Conservation (phyloP, 2,888 invertebrate species). For the Pimpla rufipes region DNA sequence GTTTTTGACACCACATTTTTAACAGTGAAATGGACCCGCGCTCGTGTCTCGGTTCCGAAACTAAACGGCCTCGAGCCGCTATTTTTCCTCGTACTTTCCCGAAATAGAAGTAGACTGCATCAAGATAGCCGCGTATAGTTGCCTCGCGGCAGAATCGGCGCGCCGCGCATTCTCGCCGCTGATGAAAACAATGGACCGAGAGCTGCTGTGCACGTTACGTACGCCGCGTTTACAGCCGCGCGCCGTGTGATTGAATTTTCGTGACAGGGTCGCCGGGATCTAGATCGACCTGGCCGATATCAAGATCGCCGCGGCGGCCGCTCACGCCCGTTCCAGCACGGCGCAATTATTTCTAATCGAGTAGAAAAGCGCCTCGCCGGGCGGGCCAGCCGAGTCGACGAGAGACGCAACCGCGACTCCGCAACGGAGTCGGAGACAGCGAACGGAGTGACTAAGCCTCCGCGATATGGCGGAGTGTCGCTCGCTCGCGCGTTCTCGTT, state of each 20-base stretch:
- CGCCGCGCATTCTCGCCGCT: constrained; percentile 30
- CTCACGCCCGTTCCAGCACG: constrained; percentile 28
- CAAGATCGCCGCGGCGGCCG: constrained; percentile 32
- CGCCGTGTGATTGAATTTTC: constrained; percentile 59
- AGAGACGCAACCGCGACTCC: constrained; percentile 6
- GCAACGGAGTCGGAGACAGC: constrained; percentile 28
- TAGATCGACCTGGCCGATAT: constrained; percentile 48
- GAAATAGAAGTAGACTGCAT: constrained; percentile 16
- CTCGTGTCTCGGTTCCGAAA: constrained; percentile 1
- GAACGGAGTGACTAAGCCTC: constrained; percentile 64
- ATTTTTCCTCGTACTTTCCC: constrained; percentile 14
- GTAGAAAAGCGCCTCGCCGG: constrained; percentile 66
- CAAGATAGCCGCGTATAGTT: background rate
- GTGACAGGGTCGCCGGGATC: constrained; percentile 54
- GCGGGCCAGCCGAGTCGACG: constrained; percentile 14
- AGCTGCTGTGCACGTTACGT: background rate
- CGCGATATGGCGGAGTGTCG: constrained; percentile 25
- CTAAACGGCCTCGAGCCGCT: constrained; percentile 1
- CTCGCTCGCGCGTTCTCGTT: constrained; percentile 67
- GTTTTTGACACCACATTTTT: too few species aligned
- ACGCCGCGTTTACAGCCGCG: background rate
- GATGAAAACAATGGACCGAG: constrained; percentile 58
- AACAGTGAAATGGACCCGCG: constrained; percentile 16
- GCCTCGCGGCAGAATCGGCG: constrained; percentile 24
- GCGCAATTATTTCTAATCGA: constrained; percentile 72